These are phyloP conservation scores for Ibycter americanus DNA, from an alignment of 2,797 vertebrate genomes.

Conservation along the genomic window DNA sequence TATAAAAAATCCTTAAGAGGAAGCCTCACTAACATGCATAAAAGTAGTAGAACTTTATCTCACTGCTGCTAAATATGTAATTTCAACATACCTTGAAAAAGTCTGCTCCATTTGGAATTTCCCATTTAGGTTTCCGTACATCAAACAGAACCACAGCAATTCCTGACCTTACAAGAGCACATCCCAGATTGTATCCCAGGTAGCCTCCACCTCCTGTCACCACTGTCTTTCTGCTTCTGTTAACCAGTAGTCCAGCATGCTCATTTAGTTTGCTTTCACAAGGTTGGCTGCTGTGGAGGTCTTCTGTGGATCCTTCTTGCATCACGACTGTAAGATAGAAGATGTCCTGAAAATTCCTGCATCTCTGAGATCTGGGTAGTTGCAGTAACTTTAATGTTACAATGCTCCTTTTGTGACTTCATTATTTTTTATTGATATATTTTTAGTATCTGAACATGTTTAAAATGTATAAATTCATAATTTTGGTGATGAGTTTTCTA, in stretches of 20 bases:
- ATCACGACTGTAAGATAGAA: slow-evolving; percentile 44
- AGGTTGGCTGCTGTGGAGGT: slow-evolving; percentile 21
- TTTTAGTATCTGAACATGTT: neutral
- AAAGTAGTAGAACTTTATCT: neutral
- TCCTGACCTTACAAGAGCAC: slow-evolving; percentile 81
- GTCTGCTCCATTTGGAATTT: slow-evolving; percentile 77
- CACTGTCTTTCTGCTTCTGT: slow-evolving; percentile 74
- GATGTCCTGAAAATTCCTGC: slow-evolving; percentile 45
- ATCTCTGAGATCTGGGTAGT: slow-evolving; percentile 21
- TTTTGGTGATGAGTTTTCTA: neutral
- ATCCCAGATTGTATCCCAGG: slow-evolving; percentile 88
- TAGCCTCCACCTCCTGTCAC: slow-evolving; percentile 93
- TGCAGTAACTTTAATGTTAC: slow-evolving; percentile 71
- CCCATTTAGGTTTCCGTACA: slow-evolving; percentile 78
- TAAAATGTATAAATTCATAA: neutral
- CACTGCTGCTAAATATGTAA: neutral
- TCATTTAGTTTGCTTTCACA: slow-evolving; percentile 35
- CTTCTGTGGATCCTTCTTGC: slow-evolving; percentile 64
- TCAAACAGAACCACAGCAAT: slow-evolving; percentile 86
- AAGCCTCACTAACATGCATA: neutral
- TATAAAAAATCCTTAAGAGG: neutral
- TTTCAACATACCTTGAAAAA: slow-evolving; percentile 84
- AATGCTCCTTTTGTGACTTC: slow-evolving; percentile 33
- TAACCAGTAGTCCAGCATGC: neutral
- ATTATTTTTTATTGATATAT: neutral